These are phyloP conservation scores for Cebus imitator DNA, from an alignment of 2,113 vertebrate species.

Conservation along the genomic window DNA sequence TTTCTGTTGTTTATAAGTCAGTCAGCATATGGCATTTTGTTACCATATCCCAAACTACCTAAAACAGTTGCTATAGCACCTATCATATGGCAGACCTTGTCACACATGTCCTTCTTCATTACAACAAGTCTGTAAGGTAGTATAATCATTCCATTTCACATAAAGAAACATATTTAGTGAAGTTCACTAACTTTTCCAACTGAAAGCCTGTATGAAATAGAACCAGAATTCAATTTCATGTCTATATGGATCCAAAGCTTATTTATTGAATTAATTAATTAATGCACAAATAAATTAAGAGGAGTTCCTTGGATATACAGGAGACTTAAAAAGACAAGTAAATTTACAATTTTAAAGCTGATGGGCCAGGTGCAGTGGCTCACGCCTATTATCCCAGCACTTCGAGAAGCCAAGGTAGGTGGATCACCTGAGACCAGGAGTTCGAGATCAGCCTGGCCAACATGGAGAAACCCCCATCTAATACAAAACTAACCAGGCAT, in stretches of 20 bases:
- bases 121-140: background rate
- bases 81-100: background rate
- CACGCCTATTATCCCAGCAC: too few relatives aligned
- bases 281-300: background rate
- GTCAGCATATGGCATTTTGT: background rate
- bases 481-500: too few relatives aligned
- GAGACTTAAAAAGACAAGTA: background rate
- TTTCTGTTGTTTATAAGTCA: background rate
- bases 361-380: too few relatives aligned
- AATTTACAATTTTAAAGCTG: background rate
- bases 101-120: background rate
- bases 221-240: background rate
- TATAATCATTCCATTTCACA: background rate
- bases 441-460: too few relatives aligned
- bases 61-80: background rate
- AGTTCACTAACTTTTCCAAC: background rate
- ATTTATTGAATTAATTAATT: background rate
- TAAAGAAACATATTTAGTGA: background rate
- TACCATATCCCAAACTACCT: background rate
- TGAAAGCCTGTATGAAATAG: background rate
- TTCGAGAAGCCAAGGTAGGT: rapidly evolving
- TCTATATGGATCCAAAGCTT: background rate
- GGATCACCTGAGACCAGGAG: too few relatives aligned
- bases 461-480: too few relatives aligned
- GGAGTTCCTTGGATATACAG: background rate